phyloP scores from a whole-genome alignment of 2,888 invertebrate genomes.

The Stenoptilia bipunctidactyla region DNA sequence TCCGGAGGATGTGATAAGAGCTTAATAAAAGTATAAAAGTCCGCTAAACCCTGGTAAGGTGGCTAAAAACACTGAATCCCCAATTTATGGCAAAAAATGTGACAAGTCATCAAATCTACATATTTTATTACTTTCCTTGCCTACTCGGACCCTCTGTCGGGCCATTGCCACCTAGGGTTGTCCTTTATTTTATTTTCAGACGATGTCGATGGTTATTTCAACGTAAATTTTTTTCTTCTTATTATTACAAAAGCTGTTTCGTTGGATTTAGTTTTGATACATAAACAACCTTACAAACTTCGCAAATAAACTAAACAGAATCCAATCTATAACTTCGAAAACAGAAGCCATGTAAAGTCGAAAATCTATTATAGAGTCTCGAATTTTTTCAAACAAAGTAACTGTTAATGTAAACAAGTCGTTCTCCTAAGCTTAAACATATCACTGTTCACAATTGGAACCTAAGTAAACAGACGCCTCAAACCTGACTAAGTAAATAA shows the following conservation, averaged over 20 bases:
- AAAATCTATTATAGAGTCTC: too few relatives aligned
- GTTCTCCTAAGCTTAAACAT: too few relatives aligned
- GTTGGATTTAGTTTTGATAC: too few relatives aligned
- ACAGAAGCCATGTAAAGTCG: neutral
- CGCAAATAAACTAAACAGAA: too few relatives aligned
- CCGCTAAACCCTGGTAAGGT: slow-evolving; percentile 28
- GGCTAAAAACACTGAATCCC: slow-evolving; percentile 63
- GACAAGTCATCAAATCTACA: slow-evolving; percentile 72
- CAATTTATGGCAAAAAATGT: slow-evolving; percentile 69
- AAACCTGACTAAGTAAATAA: too few relatives aligned
- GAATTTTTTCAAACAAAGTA: neutral
- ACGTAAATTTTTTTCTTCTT: too few relatives aligned
- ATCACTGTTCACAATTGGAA: too few relatives aligned
- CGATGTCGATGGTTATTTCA: slow-evolving; percentile 2
- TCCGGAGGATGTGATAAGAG: slow-evolving; percentile 13
- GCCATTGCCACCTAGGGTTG: slow-evolving; percentile 41
- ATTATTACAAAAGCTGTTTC: too few relatives aligned
- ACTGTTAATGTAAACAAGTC: too few relatives aligned
- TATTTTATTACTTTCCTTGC: slow-evolving; percentile 65
- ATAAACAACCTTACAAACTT: too few relatives aligned
- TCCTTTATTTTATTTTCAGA: slow-evolving; percentile 14
- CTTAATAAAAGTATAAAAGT: slow-evolving; percentile 19
- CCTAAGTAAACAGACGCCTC: too few relatives aligned
- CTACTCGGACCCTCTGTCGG: slow-evolving; percentile 56
- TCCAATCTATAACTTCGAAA: too few relatives aligned